phyloP scores from a whole-genome alignment of 2,888 invertebrate genomes.

The Pseudolycoriella hygida region DNA sequence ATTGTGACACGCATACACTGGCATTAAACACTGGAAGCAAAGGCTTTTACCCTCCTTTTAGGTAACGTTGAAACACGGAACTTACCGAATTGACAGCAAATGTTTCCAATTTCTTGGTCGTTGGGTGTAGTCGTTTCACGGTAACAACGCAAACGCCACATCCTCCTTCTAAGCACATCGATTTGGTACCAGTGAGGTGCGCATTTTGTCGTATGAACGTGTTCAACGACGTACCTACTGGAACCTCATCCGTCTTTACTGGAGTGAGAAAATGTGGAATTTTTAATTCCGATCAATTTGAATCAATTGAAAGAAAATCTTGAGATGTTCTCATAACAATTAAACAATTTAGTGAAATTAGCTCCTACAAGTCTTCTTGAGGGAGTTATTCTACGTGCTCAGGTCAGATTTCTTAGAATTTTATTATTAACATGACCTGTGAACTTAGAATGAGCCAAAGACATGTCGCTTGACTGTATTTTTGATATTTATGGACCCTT shows the following conservation, averaged over 20 bases:
- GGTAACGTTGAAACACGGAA: not conserved
- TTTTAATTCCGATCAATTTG: too few relatives aligned
- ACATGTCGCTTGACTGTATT: too few relatives aligned
- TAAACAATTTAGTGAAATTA: too few relatives aligned
- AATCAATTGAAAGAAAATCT: too few relatives aligned
- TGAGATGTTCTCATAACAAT: too few relatives aligned
- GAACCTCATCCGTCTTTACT: not conserved
- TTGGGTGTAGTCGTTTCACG: conserved; percentile 14
- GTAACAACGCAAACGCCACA: conserved; percentile 37
- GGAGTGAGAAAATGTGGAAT: not conserved
- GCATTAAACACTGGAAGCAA: conserved; percentile 7
- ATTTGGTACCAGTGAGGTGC: conserved; percentile 36
- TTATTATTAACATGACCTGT: too few relatives aligned
- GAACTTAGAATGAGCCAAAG: too few relatives aligned
- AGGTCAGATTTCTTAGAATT: too few relatives aligned
- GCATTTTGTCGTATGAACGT: conserved; percentile 33
- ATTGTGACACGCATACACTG: conserved; percentile 32
- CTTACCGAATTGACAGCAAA: conserved; percentile 14
- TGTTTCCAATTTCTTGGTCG: conserved; percentile 10
- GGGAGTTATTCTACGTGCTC: too few relatives aligned
- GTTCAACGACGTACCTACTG: conserved; percentile 29
- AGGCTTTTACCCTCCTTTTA: too few relatives aligned
- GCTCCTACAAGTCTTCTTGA: too few relatives aligned
- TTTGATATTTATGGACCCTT: too few relatives aligned
- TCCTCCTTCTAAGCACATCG: conserved; percentile 41